These are phyloP conservation scores for Aselliscus stoliczkanus DNA, from an alignment of 2,797 vertebrate species.

Conservation along the genomic window DNA sequence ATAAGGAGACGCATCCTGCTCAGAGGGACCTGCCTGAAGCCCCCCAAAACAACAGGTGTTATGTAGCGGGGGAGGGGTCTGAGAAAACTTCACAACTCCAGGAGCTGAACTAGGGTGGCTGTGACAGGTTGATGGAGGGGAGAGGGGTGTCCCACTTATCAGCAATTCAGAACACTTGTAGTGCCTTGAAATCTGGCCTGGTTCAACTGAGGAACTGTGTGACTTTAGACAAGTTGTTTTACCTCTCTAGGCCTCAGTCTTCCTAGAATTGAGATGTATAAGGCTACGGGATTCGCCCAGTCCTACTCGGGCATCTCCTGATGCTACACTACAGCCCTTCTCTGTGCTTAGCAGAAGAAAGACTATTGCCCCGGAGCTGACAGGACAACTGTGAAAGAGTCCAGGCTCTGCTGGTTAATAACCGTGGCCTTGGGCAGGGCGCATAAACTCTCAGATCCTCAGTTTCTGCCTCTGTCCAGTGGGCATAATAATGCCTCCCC, in stretches of 20 bases:
- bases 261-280: background rate
- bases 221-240: conserved; percentile 6
- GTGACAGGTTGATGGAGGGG: conserved; percentile 1
- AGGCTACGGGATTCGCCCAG: background rate
- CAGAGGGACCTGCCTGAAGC: background rate
- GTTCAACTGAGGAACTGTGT: background rate
- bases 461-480: background rate
- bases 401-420: background rate
- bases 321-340: background rate
- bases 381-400: background rate
- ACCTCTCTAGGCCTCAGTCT: background rate
- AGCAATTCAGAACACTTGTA: conserved; percentile 39
- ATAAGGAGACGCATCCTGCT: background rate
- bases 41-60: conserved; percentile 61
- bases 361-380: background rate
- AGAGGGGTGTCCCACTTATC: background rate
- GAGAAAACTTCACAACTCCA: background rate
- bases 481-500: background rate
- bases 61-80: background rate
- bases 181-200: conserved; percentile 20
- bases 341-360: background rate
- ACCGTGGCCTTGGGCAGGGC: background rate
- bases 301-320: background rate
- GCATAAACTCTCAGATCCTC: background rate
- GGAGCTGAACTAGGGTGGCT: conserved; percentile 7